Evolutionary conservation across 2,113 vertebrate genomes (phyloP), one percentile per base, ranked within the genome.

Genomic region (Sialia sialis): DNA sequence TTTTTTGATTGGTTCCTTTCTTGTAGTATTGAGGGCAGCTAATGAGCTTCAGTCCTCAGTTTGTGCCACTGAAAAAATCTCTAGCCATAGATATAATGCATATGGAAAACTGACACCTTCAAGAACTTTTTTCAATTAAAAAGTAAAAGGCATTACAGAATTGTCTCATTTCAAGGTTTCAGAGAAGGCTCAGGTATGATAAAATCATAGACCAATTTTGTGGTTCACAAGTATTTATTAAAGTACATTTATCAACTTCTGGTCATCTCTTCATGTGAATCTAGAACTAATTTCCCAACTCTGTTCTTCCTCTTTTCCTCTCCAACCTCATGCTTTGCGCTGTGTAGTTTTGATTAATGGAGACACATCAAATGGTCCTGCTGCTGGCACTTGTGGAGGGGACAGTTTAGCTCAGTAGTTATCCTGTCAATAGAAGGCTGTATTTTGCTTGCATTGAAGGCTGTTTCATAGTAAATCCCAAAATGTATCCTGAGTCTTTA

Each of bases 181-280:
- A 63, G 58, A 59, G 90, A 87, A 92, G 86, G 22, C 6, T 10
- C 44, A 11, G 1, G 26, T 87, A 82, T 51, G 91, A 92, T 84
- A 89, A 96, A 97, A 88, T 92, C 78, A 81, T 49, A 95, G 51
- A 32, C n/a, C 51, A 95, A 90, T 77, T 68, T 68, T 51, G 13
- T 59, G 14, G 5, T 26, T 59, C 9, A 51, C 4, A 12, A 27
- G 17, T 43, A 27, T 43, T 85, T 26, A 21, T 59, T 17, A 36
- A 36, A 30, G 7, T 43, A 26, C 7, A 26, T 67, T 66, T 59
- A 22, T 94, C 88, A 92, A 75, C 87, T 95, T 90, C 62, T 19
- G 12, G 19, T 93, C 60, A 39, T 92, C 25, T 78, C 32, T 90
- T 49, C 16, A 20, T 66, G 13, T 19, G 22, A 56, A 74, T 91